Base-by-base conservation (phyloP, 1,140 invertebrate genomes). In the Diploscapter pachys region DNA sequence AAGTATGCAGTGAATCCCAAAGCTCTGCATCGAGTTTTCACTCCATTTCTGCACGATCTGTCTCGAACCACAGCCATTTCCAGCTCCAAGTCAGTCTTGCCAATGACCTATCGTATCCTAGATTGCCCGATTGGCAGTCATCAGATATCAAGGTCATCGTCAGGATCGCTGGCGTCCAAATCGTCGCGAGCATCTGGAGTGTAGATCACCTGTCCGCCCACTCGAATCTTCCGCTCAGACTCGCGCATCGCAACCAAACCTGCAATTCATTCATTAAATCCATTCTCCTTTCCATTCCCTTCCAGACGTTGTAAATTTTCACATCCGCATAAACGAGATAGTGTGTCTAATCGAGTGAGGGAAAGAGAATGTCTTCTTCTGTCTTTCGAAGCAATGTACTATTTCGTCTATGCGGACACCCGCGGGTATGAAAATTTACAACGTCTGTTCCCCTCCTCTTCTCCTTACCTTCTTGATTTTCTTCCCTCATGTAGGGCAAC, bases 71-170 rank as follows among this genome's bases (percentile, higher is more conserved):
- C 31, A 31, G 31, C 31, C 31, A 31, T 1, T 31, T 31, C 31
- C 31, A 31, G 31, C 31, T 31, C 1, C 31, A 31, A 31, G 0
- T 31, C 31, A 31, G 31, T 31, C 31, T 31, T 31, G 31, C 31
- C 31, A 31, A 31, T 31, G 31, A 31, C 31, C 31, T 31, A 31
- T 31, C 31, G 31, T 31, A 31, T 31, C 31, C 31, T 31, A 31
- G 31, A 31, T 31, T 31, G 31, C 31, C 31, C 0, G 1, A 31
- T 31, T 31, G 31, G 31, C 31, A 31, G 31, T 31, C 31, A 73
- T 84, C 68, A 82, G 55, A 82, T 82, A 72, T 84, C 83, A 48
- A 83, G 68, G 68, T 83, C 82, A 56, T 83, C 82, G 68, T 83
- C 82, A 11, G 82, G 82, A 76, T 83, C 82, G 75, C 79, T 81